These are phyloP conservation scores for Fabriciana adippe DNA, from an alignment of 2,888 invertebrate genomes.

Conservation along the genomic window DNA sequence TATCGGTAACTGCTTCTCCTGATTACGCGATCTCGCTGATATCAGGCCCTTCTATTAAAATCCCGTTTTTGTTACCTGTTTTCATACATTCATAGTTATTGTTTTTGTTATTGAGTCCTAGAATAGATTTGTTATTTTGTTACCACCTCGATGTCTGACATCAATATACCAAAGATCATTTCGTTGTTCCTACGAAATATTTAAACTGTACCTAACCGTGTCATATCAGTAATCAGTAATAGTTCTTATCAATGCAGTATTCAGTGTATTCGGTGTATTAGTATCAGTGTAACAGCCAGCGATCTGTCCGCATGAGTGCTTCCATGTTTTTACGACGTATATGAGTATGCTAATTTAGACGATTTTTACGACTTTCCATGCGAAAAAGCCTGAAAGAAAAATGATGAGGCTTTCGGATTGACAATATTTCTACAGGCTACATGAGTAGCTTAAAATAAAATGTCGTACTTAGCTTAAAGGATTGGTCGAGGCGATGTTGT, in stretches of 20 bases:
- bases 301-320: conserved; percentile 81
- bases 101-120: conserved; percentile 31
- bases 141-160: conserved; percentile 41
- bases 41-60: conserved; percentile 28
- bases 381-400: conserved; percentile 52
- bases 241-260: conserved; percentile 36
- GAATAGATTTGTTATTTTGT: conserved; percentile 30
- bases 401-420: conserved; percentile 63
- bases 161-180: conserved; percentile 30
- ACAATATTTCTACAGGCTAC: conserved; percentile 60
- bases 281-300: conserved; percentile 62
- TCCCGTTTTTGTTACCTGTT: conserved; percentile 35
- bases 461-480: conserved; percentile 38
- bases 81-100: conserved; percentile 32
- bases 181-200: conserved; percentile 28
- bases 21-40: conserved; percentile 34
- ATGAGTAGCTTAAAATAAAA: conserved; percentile 35
- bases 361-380: conserved; percentile 66
- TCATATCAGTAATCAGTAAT: conserved; percentile 39
- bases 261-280: conserved; percentile 25
- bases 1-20: conserved; percentile 34
- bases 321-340: conserved; percentile 79
- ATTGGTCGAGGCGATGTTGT: conserved; percentile 23
- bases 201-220: conserved; percentile 36
- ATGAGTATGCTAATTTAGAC: conserved; percentile 68